Evolutionary conservation across 2,797 vertebrate species (phyloP).

Genomic region (Cyclopterus lumpus): DNA sequence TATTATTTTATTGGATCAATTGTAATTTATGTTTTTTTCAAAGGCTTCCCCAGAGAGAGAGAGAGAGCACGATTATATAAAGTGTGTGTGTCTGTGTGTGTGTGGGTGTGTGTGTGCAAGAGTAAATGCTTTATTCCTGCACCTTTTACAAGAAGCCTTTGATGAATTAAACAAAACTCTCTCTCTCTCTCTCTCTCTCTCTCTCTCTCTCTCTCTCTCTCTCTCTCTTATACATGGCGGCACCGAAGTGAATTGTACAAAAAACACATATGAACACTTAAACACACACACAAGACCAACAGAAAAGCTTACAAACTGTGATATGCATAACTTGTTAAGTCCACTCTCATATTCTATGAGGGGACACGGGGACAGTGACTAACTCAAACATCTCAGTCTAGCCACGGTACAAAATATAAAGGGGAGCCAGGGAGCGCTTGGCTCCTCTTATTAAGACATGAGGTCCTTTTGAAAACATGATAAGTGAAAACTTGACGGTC

Average conservation of each 20-base stretch:
- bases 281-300: not conserved
- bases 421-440: not conserved
- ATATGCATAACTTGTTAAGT: not conserved
- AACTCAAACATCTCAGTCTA: not conserved
- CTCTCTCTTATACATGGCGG: slow-evolving; percentile 7
- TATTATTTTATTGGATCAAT: not conserved
- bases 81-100: not conserved
- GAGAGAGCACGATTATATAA: not conserved
- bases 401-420: not conserved
- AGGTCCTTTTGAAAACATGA: not conserved
- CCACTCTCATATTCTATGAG: not conserved
- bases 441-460: slow-evolving; percentile 1
- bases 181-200: not conserved
- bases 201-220: not conserved
- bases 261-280: not conserved
- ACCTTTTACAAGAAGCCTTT: slow-evolving; percentile 55
- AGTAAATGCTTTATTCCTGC: slow-evolving; percentile 61
- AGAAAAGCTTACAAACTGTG: not conserved
- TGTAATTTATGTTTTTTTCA: not conserved
- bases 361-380: not conserved
- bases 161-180: slow-evolving; percentile 65
- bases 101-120: not conserved
- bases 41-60: not conserved
- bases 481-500: not conserved
- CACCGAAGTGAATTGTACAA: slow-evolving; percentile 1